phyloP scores from a whole-genome alignment of 2,888 invertebrate genomes.

The Netelia virgata region DNA sequence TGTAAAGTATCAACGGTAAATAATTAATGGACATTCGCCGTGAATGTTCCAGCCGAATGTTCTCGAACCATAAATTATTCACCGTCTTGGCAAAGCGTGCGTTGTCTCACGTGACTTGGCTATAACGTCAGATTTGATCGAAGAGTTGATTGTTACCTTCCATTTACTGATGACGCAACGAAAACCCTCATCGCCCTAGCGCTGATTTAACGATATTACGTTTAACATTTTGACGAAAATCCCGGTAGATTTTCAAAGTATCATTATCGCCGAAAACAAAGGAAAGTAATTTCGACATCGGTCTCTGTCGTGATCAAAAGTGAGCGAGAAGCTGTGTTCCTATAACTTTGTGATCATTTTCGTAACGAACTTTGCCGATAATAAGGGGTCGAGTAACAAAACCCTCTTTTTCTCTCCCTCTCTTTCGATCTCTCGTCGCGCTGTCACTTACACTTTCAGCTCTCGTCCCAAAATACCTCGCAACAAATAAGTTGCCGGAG shows the following conservation, averaged over 20 bases:
- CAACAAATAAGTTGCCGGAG: conserved; percentile 47
- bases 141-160: too few relatives aligned
- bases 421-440: not conserved
- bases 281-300: conserved; percentile 21
- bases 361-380: conserved; percentile 41
- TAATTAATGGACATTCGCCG: not conserved
- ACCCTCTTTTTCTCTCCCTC: not conserved
- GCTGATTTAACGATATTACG: too few relatives aligned
- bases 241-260: not conserved
- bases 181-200: too few relatives aligned
- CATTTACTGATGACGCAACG: too few relatives aligned
- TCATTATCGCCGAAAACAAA: not conserved
- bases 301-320: not conserved
- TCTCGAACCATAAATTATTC: too few relatives aligned
- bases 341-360: not conserved
- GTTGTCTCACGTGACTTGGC: too few relatives aligned
- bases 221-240: not conserved
- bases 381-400: conserved; percentile 31
- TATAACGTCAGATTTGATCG: too few relatives aligned
- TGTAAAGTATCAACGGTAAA: conserved; percentile 15
- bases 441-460: not conserved
- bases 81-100: too few relatives aligned
- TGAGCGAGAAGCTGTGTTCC: not conserved
- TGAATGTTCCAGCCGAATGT: not conserved
- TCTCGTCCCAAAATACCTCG: conserved; percentile 11